These are phyloP conservation scores for Saccopteryx leptura DNA, from an alignment of 2,113 vertebrate species.

Conservation along the genomic window DNA sequence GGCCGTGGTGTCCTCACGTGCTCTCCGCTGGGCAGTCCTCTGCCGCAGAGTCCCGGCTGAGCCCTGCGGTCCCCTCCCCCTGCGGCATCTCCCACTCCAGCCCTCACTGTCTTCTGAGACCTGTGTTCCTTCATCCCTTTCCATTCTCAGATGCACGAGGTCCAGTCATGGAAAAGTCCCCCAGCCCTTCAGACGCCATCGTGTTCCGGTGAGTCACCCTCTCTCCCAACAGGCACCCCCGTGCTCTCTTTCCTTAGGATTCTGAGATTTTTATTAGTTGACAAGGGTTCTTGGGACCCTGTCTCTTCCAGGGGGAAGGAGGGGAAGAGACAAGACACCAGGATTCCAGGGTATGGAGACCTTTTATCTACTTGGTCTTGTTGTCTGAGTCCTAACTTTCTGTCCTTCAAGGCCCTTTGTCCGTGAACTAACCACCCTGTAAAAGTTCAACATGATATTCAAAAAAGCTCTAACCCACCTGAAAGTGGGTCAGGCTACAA, in stretches of 20 bases:
- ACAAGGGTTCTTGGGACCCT: background rate
- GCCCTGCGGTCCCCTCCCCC: background rate
- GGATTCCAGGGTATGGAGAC: background rate
- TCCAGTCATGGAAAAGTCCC: background rate
- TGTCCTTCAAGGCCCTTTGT: background rate
- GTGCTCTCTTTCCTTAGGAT: background rate
- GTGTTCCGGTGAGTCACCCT: conserved; percentile 77
- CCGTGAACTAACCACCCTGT: background rate
- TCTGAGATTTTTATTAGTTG: background rate
- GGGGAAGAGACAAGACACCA: background rate
- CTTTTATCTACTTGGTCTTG: background rate
- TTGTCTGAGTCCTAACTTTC: background rate
- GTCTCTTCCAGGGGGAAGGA: background rate
- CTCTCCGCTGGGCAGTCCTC: background rate
- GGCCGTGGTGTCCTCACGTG: fast-evolving
- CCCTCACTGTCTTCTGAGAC: background rate
- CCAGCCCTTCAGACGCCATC: conserved; percentile 31
- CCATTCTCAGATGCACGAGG: conserved; percentile 60
- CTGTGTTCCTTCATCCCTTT: background rate
- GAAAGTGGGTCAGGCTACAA: background rate
- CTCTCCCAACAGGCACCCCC: fast-evolving
- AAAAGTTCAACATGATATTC: background rate
- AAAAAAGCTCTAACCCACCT: background rate
- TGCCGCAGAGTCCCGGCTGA: background rate
- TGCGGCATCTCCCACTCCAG: background rate